Conservation (phyloP, 92 coral and sea anemone species). For the Ricordea florida region DNA sequence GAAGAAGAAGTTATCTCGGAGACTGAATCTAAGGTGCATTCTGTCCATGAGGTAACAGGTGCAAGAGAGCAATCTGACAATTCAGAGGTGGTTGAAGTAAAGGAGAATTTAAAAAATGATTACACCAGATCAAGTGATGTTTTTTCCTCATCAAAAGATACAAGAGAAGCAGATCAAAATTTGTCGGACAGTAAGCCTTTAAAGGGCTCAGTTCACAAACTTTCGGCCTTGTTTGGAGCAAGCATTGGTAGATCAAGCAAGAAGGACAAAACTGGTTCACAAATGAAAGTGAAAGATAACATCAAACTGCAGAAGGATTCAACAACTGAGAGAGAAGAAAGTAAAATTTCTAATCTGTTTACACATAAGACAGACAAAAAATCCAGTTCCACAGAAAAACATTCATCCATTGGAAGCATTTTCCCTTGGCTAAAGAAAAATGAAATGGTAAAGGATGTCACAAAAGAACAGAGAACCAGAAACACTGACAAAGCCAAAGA, state of each 20-base stretch:
- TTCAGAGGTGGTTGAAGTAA: no score
- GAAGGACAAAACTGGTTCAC: conserved; percentile 56
- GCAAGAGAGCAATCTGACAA: no score
- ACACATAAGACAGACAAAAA: conserved; percentile 7
- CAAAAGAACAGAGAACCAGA: background rate
- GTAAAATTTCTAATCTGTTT: conserved; percentile 13
- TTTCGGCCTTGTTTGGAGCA: conserved; percentile 80
- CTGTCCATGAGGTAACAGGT: background rate
- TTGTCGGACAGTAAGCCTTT: conserved; percentile 23
- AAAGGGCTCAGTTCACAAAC: conserved; percentile 79
- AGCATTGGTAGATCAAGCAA: conserved; percentile 66
- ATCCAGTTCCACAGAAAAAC: background rate
- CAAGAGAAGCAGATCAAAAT: no score
- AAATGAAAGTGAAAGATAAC: conserved; percentile 37
- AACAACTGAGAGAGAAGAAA: background rate
- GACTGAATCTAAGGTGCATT: background rate
- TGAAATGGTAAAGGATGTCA: conserved; percentile 10
- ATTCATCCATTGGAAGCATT: background rate
- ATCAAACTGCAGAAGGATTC: background rate
- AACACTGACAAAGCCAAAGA: background rate
- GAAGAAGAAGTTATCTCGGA: conserved; percentile 3
- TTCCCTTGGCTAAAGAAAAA: conserved; percentile 52
- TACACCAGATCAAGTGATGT: no score
- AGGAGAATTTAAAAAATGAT: no score
- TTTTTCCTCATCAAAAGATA: no score